A percentile compares a stretch with the other conserved stretches of the same genome.
Evolutionary conservation across 2,113 vertebrate species (phyloP).

Genomic region (Nannobrachium achirus): DNA sequence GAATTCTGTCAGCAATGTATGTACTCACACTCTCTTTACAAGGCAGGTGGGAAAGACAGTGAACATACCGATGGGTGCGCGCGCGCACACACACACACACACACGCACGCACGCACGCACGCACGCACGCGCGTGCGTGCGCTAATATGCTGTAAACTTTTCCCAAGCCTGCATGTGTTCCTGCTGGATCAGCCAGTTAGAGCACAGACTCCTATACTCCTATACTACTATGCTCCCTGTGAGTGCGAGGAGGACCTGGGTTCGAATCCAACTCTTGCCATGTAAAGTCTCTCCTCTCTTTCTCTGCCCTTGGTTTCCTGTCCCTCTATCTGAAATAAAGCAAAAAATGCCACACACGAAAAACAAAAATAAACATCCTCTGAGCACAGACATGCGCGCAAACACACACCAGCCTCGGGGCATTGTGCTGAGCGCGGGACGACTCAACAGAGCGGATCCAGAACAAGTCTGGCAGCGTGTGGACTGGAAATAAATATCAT

Average conservation of each 20-base stretch:
- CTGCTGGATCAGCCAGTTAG: no score
- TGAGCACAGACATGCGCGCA: constrained; percentile 41
- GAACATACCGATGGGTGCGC: constrained; percentile 8
- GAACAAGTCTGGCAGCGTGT: constrained; percentile 61
- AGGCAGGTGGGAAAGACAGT: constrained; percentile 1
- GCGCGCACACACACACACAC: constrained; percentile 23
- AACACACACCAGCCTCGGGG: constrained; percentile 43
- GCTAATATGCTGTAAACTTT: constrained; percentile 57
- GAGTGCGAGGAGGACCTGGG: no score
- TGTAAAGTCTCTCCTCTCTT: no score
- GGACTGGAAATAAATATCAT: constrained; percentile 68
- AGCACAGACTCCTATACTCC: no score
- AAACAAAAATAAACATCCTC: no score
- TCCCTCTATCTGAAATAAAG: no score
- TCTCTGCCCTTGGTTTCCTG: no score
- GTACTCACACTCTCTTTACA: constrained; percentile 13
- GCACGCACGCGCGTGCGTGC: neutral
- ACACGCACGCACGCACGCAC: constrained; percentile 29
- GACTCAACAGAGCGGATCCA: constrained; percentile 45
- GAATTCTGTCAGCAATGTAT: constrained; percentile 37
- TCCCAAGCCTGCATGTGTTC: no score
- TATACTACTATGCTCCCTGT: no score
- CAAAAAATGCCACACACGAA: no score
- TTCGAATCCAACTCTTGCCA: no score
- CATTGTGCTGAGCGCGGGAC: constrained; percentile 35